phyloP scores from a whole-genome alignment of 2,113 vertebrate genomes.

The Hydrolagus affinis region DNA sequence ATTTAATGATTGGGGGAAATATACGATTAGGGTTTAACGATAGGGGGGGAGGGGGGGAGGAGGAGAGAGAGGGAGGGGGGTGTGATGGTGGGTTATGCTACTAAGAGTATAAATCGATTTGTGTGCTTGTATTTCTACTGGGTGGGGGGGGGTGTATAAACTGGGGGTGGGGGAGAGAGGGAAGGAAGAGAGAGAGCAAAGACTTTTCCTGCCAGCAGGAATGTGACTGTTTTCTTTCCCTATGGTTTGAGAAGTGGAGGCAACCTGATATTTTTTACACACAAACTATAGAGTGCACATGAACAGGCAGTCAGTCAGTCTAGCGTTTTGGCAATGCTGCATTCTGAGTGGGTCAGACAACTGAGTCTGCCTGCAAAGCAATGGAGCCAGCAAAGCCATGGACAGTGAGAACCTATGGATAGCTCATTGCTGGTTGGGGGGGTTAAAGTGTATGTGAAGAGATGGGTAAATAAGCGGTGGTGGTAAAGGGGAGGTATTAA shows the following conservation, averaged over 20 bases:
- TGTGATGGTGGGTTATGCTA: no score
- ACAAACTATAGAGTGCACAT: not conserved
- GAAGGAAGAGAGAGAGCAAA: constrained; percentile 38
- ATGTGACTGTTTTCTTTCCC: constrained; percentile 42
- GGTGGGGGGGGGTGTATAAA: constrained; percentile 47
- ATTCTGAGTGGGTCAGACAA: no score
- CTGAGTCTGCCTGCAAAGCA: no score
- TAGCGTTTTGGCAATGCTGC: no score
- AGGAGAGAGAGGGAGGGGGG: not conserved
- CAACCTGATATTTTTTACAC: constrained; percentile 36
- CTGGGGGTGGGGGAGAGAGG: constrained; percentile 31
- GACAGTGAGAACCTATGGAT: not conserved
- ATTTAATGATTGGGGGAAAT: not conserved
- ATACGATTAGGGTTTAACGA: not conserved
- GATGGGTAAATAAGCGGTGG: no score
- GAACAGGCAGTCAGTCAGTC: no score
- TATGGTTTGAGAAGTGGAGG: constrained; percentile 37
- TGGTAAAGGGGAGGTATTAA: no score
- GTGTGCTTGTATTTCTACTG: constrained; percentile 49
- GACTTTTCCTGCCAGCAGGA: constrained; percentile 47
- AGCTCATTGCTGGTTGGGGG: no score
- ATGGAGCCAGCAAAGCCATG: no score
- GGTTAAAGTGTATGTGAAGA: no score
- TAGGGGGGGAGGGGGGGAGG: no score
- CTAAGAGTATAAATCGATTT: constrained; percentile 41